Percentiles rank a stretch among this genome's conserved stretches.
Evolutionary conservation across 1,140 invertebrate genomes (phyloP).

Genomic region (Cephus cinctus): DNA sequence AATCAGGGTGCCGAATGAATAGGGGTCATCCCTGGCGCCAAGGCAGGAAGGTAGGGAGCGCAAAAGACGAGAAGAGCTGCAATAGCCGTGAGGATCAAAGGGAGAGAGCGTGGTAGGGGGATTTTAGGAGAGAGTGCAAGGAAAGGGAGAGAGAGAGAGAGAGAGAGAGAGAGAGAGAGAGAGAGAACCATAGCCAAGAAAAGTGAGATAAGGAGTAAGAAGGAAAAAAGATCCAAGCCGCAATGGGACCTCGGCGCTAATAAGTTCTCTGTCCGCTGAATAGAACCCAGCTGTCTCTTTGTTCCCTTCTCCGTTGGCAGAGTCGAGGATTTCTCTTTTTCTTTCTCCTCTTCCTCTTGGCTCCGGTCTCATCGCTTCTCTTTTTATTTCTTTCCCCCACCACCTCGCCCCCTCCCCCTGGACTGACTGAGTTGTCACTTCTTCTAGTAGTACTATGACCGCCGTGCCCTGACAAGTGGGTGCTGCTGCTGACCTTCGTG

Average conservation of each 20-base stretch:
- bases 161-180: constrained; percentile 1
- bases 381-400: constrained; percentile 10
- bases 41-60: too few relatives aligned
- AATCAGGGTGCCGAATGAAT: too few relatives aligned
- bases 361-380: not conserved
- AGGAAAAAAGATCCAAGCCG: not conserved
- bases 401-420: not conserved
- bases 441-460: too few relatives aligned
- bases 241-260: constrained; percentile 26
- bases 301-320: constrained; percentile 21
- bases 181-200: constrained; percentile 7
- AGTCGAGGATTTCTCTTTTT: constrained; percentile 16
- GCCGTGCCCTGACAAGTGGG: too few relatives aligned
- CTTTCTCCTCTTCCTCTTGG: constrained; percentile 7
- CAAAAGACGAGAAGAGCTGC: too few relatives aligned
- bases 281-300: constrained; percentile 32
- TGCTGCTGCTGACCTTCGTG: too few relatives aligned
- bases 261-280: constrained; percentile 32
- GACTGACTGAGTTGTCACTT: constrained; percentile 20
- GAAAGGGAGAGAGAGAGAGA: constrained; percentile 1
- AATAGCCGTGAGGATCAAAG: too few relatives aligned
- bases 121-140: too few relatives aligned
- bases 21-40: too few relatives aligned
- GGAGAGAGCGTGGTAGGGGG: too few relatives aligned
- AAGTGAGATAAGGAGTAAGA: constrained; percentile 1